Evolutionary conservation across 1,140 invertebrate species (phyloP).

Genomic region (Anthonomus grandis): DNA sequence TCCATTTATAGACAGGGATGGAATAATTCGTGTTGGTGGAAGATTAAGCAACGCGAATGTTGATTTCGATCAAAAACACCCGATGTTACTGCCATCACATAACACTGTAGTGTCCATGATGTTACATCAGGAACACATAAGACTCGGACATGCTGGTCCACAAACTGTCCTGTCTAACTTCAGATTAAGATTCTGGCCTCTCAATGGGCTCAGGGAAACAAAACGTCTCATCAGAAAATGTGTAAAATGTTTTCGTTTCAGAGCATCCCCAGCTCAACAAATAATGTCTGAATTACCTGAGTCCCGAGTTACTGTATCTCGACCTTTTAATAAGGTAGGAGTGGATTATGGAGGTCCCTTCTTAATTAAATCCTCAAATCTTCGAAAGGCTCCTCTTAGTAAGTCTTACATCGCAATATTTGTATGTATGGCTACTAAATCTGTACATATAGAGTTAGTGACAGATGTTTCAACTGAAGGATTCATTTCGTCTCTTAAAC

Average conservation of each 20-base stretch:
- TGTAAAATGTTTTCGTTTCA: slow-evolving; percentile 15
- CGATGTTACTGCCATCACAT: slow-evolving; percentile 21
- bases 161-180: slow-evolving; percentile 16
- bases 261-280: slow-evolving; percentile 3
- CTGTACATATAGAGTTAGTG: slow-evolving; percentile 50
- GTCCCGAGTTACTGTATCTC: not conserved
- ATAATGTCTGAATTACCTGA: slow-evolving; percentile 22
- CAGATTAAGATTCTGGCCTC: slow-evolving; percentile 21
- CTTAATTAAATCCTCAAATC: slow-evolving; percentile 7
- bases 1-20: slow-evolving; percentile 25
- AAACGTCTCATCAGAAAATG: slow-evolving; percentile 18
- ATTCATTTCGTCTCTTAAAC: slow-evolving; percentile 43
- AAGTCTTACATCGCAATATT: slow-evolving; percentile 48
- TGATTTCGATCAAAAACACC: slow-evolving; percentile 24
- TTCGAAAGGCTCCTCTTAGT: slow-evolving; percentile 17
- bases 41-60: slow-evolving; percentile 31
- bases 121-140: slow-evolving; percentile 12
- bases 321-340: slow-evolving; percentile 12
- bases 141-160: slow-evolving; percentile 18
- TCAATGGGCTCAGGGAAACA: slow-evolving; percentile 4
- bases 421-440: slow-evolving; percentile 45
- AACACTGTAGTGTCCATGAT: slow-evolving; percentile 9
- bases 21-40: slow-evolving; percentile 35
- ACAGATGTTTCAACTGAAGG: slow-evolving; percentile 42
- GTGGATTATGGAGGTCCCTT: slow-evolving; percentile 27